Conservation (phyloP, 2,113 vertebrate species). For the Phylloscopus whistleri region DNA sequence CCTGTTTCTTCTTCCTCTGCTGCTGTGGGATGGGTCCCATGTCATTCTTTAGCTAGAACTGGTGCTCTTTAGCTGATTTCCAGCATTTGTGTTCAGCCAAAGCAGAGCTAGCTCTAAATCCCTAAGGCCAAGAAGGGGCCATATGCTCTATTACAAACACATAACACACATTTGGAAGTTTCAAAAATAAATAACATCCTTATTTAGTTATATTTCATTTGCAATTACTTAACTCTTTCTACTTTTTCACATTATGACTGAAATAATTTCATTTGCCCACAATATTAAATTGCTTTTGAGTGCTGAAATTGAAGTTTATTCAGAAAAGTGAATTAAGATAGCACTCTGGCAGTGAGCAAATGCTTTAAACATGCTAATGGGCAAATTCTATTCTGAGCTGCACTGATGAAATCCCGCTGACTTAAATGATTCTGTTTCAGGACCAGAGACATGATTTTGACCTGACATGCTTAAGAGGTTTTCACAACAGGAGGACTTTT, state of each 20-base stretch:
- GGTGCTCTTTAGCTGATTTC: not conserved
- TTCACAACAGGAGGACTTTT: not conserved
- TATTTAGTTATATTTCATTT: not conserved
- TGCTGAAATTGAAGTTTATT: slow-evolving; percentile 13
- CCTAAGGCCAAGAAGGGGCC: not conserved
- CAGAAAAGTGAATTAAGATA: slow-evolving; percentile 21
- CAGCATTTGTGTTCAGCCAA: not conserved
- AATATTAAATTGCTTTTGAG: slow-evolving; percentile 1
- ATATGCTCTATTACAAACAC: not conserved
- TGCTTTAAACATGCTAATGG: not conserved
- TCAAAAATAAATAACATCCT: not conserved
- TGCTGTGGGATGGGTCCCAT: not conserved
- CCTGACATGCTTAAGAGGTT: not conserved
- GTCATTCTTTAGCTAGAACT: not conserved
- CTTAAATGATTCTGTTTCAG: slow-evolving; percentile 6
- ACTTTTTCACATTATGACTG: not conserved
- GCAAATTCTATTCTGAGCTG: not conserved
- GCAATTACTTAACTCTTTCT: not conserved
- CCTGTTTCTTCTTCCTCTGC: not conserved
- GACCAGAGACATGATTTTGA: not conserved
- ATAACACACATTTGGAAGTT: not conserved
- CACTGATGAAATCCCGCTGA: not conserved
- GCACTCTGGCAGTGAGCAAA: not conserved
- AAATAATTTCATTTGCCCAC: not conserved
- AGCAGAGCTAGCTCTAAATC: not conserved